Evolutionary conservation across 64 coral and sea anemone species (phyloP), one percentile per base, ranked within the genome.

Genomic region (Catalaphyllia jardinei): DNA sequence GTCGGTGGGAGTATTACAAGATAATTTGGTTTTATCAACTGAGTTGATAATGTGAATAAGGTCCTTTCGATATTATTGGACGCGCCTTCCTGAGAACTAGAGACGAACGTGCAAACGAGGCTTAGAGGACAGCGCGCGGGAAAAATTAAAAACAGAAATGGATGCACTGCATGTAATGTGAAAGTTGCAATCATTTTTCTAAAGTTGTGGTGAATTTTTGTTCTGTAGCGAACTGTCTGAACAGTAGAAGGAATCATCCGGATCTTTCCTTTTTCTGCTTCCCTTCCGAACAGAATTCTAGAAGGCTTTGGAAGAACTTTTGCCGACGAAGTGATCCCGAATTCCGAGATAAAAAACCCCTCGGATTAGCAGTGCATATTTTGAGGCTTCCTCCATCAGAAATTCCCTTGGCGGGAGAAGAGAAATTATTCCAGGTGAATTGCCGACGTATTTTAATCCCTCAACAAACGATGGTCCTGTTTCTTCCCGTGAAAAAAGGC

Each of bases 151-250:
- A 65, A 65, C 62, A 65, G 62, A 65, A 19, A 65, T 20, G 3
- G 62, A 20, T 65, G 62, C 7, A 65, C 62, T 65, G 62, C 2
- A 17, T 65, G 62, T 65, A 65, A 65, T 65, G 62, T 65, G 2
- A 1, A 65, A 65, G 62, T 65, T 65, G 24, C 62, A 0, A 65
- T 79, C 59, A 52, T 71, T 71, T 86, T 86, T 69, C 61, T 19
- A 46, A 86, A 77, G 39, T 31, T 50, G n/a, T 86, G 82, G 62
- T 86, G 62, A 86, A 71, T 35, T 86, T 65, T 69, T 86, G 82
- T 52, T 62, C 82, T 65, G 82, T 86, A 25, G 65, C 63, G 19
- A 67, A 69, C 13, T 87, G 83, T 39, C 24, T 49, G 67, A 87
- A 87, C 51, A 72, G 83, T 46, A 54, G 27, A 10, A 77, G 74